Conservation (phyloP, 2,797 vertebrate species). For the Euthynnus affinis region DNA sequence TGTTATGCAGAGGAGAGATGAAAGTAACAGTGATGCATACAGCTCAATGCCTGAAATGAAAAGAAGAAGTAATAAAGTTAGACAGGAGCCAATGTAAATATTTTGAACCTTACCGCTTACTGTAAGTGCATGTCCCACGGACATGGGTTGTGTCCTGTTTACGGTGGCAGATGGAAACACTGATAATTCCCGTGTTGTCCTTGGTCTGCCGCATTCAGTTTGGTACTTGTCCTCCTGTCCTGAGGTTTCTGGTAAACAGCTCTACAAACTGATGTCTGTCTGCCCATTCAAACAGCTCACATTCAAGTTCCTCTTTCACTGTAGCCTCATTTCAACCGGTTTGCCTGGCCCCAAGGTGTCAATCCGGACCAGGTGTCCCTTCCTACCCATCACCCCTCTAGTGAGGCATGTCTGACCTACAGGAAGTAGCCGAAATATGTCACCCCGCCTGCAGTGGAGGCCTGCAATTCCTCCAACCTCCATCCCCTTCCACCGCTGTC, state of each 20-base stretch:
- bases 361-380: constrained; percentile 62
- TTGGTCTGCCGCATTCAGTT: neutral
- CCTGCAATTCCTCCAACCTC: constrained; percentile 39
- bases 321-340: constrained; percentile 65
- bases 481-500: constrained; percentile 13
- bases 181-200: neutral
- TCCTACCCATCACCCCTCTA: constrained; percentile 43
- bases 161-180: constrained; percentile 2
- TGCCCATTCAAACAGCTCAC: constrained; percentile 26
- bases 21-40: neutral
- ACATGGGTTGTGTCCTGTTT: neutral
- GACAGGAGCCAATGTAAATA: neutral
- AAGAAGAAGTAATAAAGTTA: neutral
- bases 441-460: constrained; percentile 49
- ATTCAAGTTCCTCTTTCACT: constrained; percentile 12
- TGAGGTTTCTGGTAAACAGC: constrained; percentile 6
- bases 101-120: neutral
- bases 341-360: constrained; percentile 50
- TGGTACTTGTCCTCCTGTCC: constrained; percentile 3
- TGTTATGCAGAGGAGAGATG: neutral
- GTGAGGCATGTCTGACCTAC: constrained; percentile 62
- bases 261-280: constrained; percentile 1
- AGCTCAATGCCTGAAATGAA: neutral
- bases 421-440: constrained; percentile 58
- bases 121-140: neutral